phyloP scores from a whole-genome alignment of 2,888 invertebrate genomes.

The Sphaerophoria rueppellii region DNA sequence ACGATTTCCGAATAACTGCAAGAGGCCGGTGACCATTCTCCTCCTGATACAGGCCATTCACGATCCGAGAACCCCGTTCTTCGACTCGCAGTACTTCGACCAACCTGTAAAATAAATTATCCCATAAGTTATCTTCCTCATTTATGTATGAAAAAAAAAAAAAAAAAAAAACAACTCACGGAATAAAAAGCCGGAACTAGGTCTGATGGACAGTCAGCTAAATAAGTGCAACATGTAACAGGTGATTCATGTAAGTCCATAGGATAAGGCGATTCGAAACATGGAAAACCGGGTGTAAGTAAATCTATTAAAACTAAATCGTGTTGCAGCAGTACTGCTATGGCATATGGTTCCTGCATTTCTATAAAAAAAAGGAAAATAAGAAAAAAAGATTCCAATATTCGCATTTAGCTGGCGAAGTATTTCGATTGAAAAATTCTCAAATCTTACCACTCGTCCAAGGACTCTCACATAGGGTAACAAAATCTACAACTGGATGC shows the following conservation, averaged over 20 bases:
- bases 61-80: constrained; percentile 94
- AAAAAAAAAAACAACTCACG: constrained; percentile 80
- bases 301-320: constrained; percentile 99
- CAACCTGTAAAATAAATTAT: constrained; percentile 83
- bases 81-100: constrained; percentile 87
- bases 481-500: constrained; percentile 98
- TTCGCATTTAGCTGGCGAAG: constrained; percentile 36
- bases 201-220: constrained; percentile 99
- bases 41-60: constrained; percentile 98
- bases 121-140: neutral
- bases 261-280: constrained; percentile 99
- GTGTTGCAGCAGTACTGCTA: constrained; percentile 98
- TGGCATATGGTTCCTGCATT: constrained; percentile 98
- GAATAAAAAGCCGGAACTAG: constrained; percentile 99
- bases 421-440: neutral
- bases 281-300: constrained; percentile 96
- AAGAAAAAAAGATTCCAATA: neutral
- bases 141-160: neutral
- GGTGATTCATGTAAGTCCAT: constrained; percentile 99
- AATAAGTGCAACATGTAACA: constrained; percentile 97
- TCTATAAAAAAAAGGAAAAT: constrained; percentile 84
- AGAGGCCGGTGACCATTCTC: constrained; percentile 97
- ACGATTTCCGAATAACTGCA: constrained; percentile 99
- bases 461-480: constrained; percentile 96
- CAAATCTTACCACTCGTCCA: constrained; percentile 90